A percentile compares a stretch with the other conserved stretches of the same genome.
Conservation (phyloP, 2,113 vertebrate genomes). For the Ahaetulla prasina region DNA sequence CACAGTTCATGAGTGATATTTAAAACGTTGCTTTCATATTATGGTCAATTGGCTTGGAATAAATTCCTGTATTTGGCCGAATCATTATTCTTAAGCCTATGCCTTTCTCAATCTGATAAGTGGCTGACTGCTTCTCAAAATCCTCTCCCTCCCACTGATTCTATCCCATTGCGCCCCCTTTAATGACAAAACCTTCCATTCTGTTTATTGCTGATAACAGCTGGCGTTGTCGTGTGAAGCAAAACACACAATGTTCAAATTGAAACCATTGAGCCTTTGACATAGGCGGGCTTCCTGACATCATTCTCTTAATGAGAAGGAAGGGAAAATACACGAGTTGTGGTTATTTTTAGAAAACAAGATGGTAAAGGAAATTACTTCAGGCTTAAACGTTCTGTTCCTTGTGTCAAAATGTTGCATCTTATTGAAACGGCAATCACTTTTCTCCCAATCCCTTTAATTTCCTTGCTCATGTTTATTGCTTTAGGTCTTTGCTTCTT, state of each 20-base stretch:
- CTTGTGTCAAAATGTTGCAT: not conserved
- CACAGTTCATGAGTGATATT: not conserved
- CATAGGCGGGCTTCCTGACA: slow-evolving; percentile 12
- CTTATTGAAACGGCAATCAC: not conserved
- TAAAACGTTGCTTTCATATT: not conserved
- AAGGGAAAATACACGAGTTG: not conserved
- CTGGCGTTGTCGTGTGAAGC: not conserved
- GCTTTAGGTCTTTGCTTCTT: not conserved
- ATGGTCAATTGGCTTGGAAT: not conserved
- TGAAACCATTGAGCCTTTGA: slow-evolving; percentile 11
- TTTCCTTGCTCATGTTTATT: not conserved
- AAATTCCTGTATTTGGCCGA: not conserved
- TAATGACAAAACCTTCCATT: slow-evolving; percentile 14
- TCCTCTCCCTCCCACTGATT: slow-evolving; percentile 1
- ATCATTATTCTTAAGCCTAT: not conserved
- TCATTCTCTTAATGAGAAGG: slow-evolving; percentile 22
- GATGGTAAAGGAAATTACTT: slow-evolving; percentile 13
- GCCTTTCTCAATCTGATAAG: slow-evolving; percentile 17
- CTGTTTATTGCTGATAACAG: slow-evolving; percentile 29
- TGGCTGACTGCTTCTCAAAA: not conserved
- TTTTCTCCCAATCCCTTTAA: not conserved
- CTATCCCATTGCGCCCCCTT: not conserved
- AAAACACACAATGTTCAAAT: slow-evolving; percentile 18
- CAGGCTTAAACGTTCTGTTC: not conserved
- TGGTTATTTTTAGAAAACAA: slow-evolving; percentile 15